These are phyloP conservation scores for Patiria pectinifera DNA, from an alignment of 53 echinoderm and acorn worm species.

Conservation along the genomic window DNA sequence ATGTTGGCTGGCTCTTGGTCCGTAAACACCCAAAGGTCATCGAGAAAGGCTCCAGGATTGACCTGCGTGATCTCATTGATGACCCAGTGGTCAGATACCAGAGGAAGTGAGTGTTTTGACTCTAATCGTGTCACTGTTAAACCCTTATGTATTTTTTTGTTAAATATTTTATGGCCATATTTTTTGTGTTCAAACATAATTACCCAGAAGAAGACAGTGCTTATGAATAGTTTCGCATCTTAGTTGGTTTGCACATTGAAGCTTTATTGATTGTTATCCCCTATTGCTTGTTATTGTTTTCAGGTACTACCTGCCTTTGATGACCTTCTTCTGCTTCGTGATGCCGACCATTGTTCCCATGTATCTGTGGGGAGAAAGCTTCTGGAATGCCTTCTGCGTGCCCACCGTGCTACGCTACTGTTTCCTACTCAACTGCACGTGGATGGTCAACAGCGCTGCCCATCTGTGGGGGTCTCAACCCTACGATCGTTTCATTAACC, in stretches of 20 bases:
- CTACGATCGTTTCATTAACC: slow-evolving; percentile 81
- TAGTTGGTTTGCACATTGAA: too few species aligned
- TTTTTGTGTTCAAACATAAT: too few species aligned
- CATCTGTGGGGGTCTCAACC: slow-evolving; percentile 90
- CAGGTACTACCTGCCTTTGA: slow-evolving; percentile 77
- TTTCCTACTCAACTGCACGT: slow-evolving; percentile 79
- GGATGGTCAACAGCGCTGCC: slow-evolving; percentile 92
- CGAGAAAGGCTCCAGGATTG: slow-evolving; percentile 71
- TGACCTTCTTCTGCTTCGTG: slow-evolving; percentile 72
- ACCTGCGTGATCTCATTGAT: slow-evolving; percentile 73
- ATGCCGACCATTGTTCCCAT: slow-evolving; percentile 68
- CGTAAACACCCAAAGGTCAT: slow-evolving; percentile 87
- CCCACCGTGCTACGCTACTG: slow-evolving; percentile 80
- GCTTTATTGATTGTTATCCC: too few species aligned
- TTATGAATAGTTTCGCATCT: too few species aligned
- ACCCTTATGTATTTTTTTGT: not conserved
- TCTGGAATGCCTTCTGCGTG: slow-evolving; percentile 79
- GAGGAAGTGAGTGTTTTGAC: slow-evolving; percentile 67
- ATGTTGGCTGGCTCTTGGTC: slow-evolving; percentile 90
- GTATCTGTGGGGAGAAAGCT: slow-evolving; percentile 77
- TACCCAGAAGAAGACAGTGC: too few species aligned
- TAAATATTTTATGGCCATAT: too few species aligned
- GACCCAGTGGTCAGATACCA: slow-evolving; percentile 86
- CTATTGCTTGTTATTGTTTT: not conserved
- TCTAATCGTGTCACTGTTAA: not conserved